Base-by-base conservation (phyloP, 1,140 invertebrate species). In the Maniola jurtina region DNA sequence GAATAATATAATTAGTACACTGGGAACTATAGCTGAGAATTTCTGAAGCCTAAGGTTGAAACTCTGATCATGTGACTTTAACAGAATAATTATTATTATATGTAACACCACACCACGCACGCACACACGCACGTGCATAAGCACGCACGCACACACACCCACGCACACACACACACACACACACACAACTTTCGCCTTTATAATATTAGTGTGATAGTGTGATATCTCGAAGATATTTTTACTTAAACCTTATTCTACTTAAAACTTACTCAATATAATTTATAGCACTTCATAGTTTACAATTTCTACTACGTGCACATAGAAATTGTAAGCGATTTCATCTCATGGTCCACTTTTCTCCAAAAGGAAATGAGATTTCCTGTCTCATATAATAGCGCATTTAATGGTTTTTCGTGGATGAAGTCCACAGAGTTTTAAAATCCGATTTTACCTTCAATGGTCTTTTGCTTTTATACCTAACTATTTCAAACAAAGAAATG, bases 291-390 rank as follows among this genome's bases (percentile, higher is more conserved):
- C 47, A 48, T 48, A 48, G 4, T 4, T 25, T 4, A 40, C 7
- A 57, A 63, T 38, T 58, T 71, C 64, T 47, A 66, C 61, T 25
- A 57, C 47, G 36, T 38, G 25, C 61, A 54, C 47, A 36, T 52
- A 33, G 34, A 60, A 59, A 55, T 56, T 14, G 52, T 16, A 63
- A 69, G 57, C 48, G 57, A 66, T 65, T 62, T 63, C 57, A 35
- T 54, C 62, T 61, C 64, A 67, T 73, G 70, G 73, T 76, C 75
- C 72, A 76, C 80, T 85, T 85, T 84, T 81, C 75, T 76, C 71
- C 2, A 67, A 78, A 71, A 75, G 84, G 83, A 84, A 84, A 87
- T 85, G 81, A 85, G 83, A 84, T 87, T 84, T 83, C 76, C 75
- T 70, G 74, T 76, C 73, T 79, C 81, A 83, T 78, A 83, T 84